These are phyloP conservation scores for Epistrophe eligans DNA, from an alignment of 2,888 invertebrate genomes.

Conservation along the genomic window DNA sequence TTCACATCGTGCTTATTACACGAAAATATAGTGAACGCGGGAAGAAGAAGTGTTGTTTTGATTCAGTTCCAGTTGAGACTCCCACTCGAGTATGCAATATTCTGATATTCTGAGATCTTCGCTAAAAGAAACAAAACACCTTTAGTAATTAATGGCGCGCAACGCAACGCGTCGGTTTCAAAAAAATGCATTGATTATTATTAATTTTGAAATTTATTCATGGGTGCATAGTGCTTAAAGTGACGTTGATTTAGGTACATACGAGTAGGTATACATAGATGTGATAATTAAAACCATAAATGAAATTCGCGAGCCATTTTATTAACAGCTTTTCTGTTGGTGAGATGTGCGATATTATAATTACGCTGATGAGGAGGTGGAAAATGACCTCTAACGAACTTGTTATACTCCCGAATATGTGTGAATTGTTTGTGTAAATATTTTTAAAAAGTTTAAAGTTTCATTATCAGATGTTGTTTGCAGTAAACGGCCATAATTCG, in stretches of 20 bases:
- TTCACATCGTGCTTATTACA: constrained; percentile 56
- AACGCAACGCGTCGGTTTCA: not conserved
- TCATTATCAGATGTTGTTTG: constrained; percentile 5
- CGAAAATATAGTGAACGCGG: constrained; percentile 59
- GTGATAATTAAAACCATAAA: constrained; percentile 67
- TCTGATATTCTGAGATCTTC: constrained; percentile 1
- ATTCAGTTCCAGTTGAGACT: not conserved
- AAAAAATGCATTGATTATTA: constrained; percentile 22
- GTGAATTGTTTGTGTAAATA: constrained; percentile 53
- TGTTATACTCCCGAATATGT: constrained; percentile 45
- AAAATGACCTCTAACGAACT: constrained; percentile 29
- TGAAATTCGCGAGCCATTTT: constrained; percentile 33
- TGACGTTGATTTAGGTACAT: not conserved
- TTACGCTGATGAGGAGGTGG: constrained; percentile 63
- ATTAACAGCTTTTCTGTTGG: constrained; percentile 42
- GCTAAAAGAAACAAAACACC: not conserved
- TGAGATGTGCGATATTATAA: constrained; percentile 41
- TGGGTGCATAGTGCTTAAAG: not conserved
- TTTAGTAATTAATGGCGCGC: not conserved
- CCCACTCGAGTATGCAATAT: constrained; percentile 14
- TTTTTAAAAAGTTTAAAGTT: constrained; percentile 51
- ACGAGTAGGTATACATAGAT: not conserved
- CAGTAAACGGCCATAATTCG: not conserved
- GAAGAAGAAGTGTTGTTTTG: constrained; percentile 19
- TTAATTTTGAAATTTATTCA: constrained; percentile 7